A percentile compares a stretch with the other conserved stretches of the same genome.
Conservation (phyloP, 2,113 vertebrate genomes). For the Xenopus laevis region DNA sequence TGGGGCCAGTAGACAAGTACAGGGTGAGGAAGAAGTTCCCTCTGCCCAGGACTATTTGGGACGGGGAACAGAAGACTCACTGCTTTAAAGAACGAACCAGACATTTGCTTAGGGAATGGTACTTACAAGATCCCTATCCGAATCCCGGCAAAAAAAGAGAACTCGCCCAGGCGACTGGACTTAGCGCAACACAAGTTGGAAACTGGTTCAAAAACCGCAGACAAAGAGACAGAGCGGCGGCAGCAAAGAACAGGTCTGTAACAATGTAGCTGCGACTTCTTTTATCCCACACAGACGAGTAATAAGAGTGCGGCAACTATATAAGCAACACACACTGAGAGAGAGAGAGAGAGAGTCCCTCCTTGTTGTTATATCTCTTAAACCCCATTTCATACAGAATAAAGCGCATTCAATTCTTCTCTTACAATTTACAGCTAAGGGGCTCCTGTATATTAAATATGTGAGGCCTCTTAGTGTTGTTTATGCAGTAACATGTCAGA, state of each 20-base stretch:
- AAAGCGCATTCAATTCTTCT: too few species aligned
- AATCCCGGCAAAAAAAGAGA: slow-evolving; percentile 98
- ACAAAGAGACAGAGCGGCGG: slow-evolving; percentile 97
- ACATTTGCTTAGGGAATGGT: slow-evolving; percentile 96
- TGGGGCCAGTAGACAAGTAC: slow-evolving; percentile 98
- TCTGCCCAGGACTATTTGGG: slow-evolving; percentile 96
- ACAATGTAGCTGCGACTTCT: not conserved
- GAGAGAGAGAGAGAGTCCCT: too few species aligned
- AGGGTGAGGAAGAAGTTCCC: slow-evolving; percentile 98
- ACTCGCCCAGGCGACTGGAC: slow-evolving; percentile 97
- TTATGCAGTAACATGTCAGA: too few species aligned
- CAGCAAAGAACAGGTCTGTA: slow-evolving; percentile 95
- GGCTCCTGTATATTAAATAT: too few species aligned
- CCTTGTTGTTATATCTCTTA: too few species aligned
- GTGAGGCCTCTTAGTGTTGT: too few species aligned
- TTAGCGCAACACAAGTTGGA: slow-evolving; percentile 97
- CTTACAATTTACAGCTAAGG: too few species aligned
- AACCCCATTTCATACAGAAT: too few species aligned
- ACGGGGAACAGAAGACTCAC: slow-evolving; percentile 98
- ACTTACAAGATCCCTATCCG: slow-evolving; percentile 97
- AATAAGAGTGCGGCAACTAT: too few species aligned
- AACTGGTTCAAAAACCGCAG: slow-evolving; percentile 99
- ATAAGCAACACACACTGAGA: too few species aligned
- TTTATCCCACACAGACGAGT: not conserved
- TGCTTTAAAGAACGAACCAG: slow-evolving; percentile 98